Evolutionary conservation across 2,888 invertebrate species (phyloP), one percentile per base, ranked within the genome.

Genomic region (Tiphia femorata): DNA sequence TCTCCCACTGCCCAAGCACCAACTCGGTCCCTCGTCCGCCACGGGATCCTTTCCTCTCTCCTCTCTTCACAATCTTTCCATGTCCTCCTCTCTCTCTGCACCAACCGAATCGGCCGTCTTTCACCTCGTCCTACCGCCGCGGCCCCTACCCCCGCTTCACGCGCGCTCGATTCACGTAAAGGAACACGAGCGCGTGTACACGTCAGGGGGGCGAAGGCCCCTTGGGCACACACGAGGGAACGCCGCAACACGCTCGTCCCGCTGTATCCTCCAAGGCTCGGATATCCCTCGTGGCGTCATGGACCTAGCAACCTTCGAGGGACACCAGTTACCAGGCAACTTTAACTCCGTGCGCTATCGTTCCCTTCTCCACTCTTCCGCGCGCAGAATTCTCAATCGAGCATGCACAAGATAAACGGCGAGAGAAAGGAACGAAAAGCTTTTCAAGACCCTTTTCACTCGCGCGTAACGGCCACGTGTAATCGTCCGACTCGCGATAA

Each of bases 81-180:
- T 5, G 12, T 10, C 20, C 19, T 8, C 38, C 12, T 16, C 10
- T 38, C 19, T 17, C 38, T 38, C 38, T 4, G 33, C 27, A 7
- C 27, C 10, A 5, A 5, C 10, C 27, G 6, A 7, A 7, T 27
- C 27, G 6, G 5, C 27, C n/a, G n/a, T 20, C 52, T 41, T 33
- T 38, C 33, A n/a, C 33, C 8, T 33, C 29, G 29, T 29, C 14
- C n/a, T 43, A 21, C 43, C 44, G 46, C 50, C 42, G 21, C 47
- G n/a, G n/a, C n/a, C n/a, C 48, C n/a, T n/a, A n/a, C n/a, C n/a
- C 33, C 57, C 53, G 25, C 48, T 49, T 59, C 27, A 44, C 67
- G 48, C 55, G 35, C 47, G 55, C 21, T 10, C 72, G 67, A 75
- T 75, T 75, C 76, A 73, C 76, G 70, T 70, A 73, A 72, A 73